Evolutionary conservation across 1,140 invertebrate genomes (phyloP).

Genomic region (Pogonognathellus flavescens): DNA sequence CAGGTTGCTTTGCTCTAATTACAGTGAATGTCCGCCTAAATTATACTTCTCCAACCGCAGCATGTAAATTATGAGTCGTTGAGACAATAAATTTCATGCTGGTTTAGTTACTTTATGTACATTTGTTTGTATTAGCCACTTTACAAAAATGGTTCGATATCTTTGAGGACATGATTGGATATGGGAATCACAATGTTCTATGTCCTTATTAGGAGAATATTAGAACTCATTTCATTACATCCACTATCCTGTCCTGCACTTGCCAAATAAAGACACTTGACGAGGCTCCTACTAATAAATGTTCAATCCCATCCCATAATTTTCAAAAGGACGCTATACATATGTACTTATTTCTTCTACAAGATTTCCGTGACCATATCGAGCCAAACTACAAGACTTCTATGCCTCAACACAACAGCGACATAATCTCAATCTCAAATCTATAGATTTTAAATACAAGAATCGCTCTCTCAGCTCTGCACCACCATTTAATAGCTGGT

Average conservation of each 20-base stretch:
- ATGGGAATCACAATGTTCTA: constrained; percentile 35
- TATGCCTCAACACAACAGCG: constrained; percentile 5
- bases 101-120: constrained; percentile 45
- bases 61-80: constrained; percentile 39
- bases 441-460: constrained; percentile 22
- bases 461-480: neutral
- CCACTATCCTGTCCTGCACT: constrained; percentile 35
- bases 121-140: constrained; percentile 44
- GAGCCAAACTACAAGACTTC: constrained; percentile 34
- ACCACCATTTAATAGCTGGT: constrained; percentile 41
- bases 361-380: constrained; percentile 45
- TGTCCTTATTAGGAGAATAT: constrained; percentile 43
- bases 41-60: constrained; percentile 43
- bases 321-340: constrained; percentile 36
- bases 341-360: constrained; percentile 44
- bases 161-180: constrained; percentile 40
- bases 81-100: constrained; percentile 44
- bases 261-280: constrained; percentile 43
- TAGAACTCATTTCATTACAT: constrained; percentile 43
- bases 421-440: constrained; percentile 17
- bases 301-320: constrained; percentile 44
- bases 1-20: constrained; percentile 46
- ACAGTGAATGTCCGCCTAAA: constrained; percentile 49
- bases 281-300: constrained; percentile 46
- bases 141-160: constrained; percentile 49